phyloP scores from a whole-genome alignment of 2,888 invertebrate genomes.

The Chaitophorus viminalis region DNA sequence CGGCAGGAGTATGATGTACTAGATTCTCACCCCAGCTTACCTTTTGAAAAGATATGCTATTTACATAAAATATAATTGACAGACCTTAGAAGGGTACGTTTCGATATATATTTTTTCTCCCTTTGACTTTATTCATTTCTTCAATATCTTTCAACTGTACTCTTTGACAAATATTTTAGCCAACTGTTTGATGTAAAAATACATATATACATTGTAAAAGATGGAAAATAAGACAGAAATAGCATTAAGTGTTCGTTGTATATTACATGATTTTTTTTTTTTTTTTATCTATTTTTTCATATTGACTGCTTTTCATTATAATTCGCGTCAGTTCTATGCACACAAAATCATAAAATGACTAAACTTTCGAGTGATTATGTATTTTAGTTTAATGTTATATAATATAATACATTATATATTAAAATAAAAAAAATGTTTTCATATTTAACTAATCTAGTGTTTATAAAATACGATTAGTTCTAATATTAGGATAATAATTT shows the following conservation, averaged over 20 bases:
- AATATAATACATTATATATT: background rate
- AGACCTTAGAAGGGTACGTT: conserved; percentile 37
- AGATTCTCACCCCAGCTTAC: conserved; percentile 4
- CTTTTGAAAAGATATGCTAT: conserved; percentile 45
- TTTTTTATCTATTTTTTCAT: conserved; percentile 26
- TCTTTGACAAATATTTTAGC: conserved; percentile 59
- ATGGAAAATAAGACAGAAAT: conserved; percentile 45
- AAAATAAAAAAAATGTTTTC: conserved; percentile 5
- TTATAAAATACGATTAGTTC: no score
- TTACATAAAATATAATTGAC: conserved; percentile 57
- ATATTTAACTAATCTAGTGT: background rate
- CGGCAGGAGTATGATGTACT: background rate
- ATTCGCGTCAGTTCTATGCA: conserved; percentile 37
- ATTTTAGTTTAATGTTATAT: background rate
- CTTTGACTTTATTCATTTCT: conserved; percentile 59
- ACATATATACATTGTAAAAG: conserved; percentile 17
- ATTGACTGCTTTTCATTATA: conserved; percentile 40
- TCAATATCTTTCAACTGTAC: conserved; percentile 46
- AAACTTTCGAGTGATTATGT: conserved; percentile 34
- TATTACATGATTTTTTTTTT: conserved; percentile 29
- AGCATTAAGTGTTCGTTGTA: conserved; percentile 28
- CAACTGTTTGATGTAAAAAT: conserved; percentile 43
- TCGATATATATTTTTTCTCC: conserved; percentile 37
- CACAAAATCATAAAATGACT: conserved; percentile 31
- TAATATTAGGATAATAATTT: no score